phyloP scores from a whole-genome alignment of 2,888 invertebrate species.

The Syrista parreyssii region DNA sequence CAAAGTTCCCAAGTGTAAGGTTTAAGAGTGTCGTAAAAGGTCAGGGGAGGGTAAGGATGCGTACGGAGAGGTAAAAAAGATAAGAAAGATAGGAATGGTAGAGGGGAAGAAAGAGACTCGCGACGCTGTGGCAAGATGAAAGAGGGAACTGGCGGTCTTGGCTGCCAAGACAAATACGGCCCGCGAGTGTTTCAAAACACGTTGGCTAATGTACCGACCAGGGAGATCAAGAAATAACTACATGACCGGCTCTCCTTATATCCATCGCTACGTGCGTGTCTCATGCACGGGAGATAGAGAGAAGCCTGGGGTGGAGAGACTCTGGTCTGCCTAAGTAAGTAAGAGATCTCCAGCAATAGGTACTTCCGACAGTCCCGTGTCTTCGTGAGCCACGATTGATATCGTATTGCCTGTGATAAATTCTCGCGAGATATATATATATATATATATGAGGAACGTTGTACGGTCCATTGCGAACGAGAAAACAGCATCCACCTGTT shows the following conservation, averaged over 20 bases:
- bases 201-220: slow-evolving; percentile 61
- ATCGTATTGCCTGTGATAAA: not conserved
- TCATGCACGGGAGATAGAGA: not conserved
- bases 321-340: not conserved
- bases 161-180: slow-evolving; percentile 63
- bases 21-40: not conserved
- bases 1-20: not conserved
- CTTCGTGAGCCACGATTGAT: not conserved
- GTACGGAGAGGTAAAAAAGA: not conserved
- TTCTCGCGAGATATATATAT: not conserved
- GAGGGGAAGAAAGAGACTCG: not conserved
- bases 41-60: not conserved
- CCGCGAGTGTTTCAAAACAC: slow-evolving; percentile 64
- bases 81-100: not conserved
- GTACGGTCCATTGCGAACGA: not conserved
- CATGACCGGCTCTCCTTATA: slow-evolving; percentile 5
- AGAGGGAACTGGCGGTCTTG: slow-evolving; percentile 50
- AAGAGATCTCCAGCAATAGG: not conserved
- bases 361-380: not conserved
- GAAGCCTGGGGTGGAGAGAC: not conserved
- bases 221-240: slow-evolving; percentile 55
- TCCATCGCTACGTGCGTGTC: not conserved
- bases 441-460: too few species aligned
- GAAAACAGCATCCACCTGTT: not conserved
- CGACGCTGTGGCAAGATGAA: slow-evolving; percentile 36